A percentile compares a stretch with the other conserved stretches of the same genome.
Conservation (phyloP, 2,888 invertebrate genomes). For the Drosophila kuntzei region DNA sequence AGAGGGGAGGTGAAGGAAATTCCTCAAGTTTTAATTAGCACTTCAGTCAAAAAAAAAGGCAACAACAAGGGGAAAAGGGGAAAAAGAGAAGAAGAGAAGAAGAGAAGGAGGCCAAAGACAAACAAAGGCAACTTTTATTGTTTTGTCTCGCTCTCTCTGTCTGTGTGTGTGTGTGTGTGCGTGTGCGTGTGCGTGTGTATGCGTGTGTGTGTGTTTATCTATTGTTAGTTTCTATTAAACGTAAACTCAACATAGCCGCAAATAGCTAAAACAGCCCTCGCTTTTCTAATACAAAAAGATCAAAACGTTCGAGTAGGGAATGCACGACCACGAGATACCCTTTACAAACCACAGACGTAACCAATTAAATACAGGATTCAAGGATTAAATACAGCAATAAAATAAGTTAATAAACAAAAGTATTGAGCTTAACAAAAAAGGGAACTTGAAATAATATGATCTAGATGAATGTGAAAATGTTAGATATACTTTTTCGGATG, state of each 20-base stretch:
- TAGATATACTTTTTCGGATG: too few relatives aligned
- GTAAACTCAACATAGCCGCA: constrained; percentile 30
- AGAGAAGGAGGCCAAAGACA: background rate
- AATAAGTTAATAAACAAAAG: too few relatives aligned
- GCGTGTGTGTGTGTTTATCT: background rate
- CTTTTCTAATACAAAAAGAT: too few relatives aligned
- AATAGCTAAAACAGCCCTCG: constrained; percentile 12
- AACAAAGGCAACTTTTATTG: constrained; percentile 31
- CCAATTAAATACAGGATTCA: too few relatives aligned
- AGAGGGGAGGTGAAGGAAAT: constrained; percentile 12
- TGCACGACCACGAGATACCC: too few relatives aligned
- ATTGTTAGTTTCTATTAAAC: constrained; percentile 22
- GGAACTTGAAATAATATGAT: too few relatives aligned
- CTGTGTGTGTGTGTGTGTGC: background rate
- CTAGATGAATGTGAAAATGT: too few relatives aligned
- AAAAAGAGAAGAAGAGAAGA: too few relatives aligned
- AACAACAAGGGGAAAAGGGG: background rate
- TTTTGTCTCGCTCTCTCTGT: background rate
- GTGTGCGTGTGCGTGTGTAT: background rate
- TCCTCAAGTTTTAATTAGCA: constrained; percentile 55
- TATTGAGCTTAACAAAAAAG: too few relatives aligned
- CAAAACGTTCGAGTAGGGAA: too few relatives aligned
- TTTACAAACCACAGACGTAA: too few relatives aligned
- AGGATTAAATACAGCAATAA: too few relatives aligned
- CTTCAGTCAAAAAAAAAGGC: constrained; percentile 36